Base-by-base conservation (phyloP, 1,140 invertebrate genomes). In the Papilio dardanus region DNA sequence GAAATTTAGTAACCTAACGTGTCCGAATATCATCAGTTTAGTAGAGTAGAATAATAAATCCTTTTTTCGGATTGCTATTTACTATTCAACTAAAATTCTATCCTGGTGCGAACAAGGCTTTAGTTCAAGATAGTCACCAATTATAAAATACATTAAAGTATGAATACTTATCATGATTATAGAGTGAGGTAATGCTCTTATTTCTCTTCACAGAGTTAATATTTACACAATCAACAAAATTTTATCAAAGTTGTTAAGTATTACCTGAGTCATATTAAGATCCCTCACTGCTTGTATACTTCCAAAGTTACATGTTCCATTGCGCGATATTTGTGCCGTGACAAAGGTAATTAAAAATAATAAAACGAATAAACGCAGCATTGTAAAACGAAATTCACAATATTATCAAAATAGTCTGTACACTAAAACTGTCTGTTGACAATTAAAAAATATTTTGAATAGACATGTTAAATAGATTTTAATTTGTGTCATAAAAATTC, bases 281-380 rank as follows among this genome's bases (percentile, higher is more conserved):
- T 73, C 46, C 10, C 42, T 73, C 46, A 54, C 71, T 0, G 71
- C 42, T 31, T 14, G 16, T 73, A 73, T 54, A 58, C 35, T 73
- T 35, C 28, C 30, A 33, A 71, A 71, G 46, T 71, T 71, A 54
- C 69, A 71, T 14, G 69, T 71, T 54, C 69, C 69, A 71, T 71
- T 71, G 30, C 42, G 69, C n/a, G 69, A n/a, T 54, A 71, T 31
- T 71, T 71, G 69, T n/a, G 16, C 42, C 16, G 46, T 19, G 1
- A n/a, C 12, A 31, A 46, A 46, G 10, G 71, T 33, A n/a, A 73
- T 30, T 21, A 73, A 73, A 19, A 73, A 16, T 28, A 73, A 54
- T 12, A 19, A 73, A n/a, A 21, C 28, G 19, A 73, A n/a, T 19
- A 54, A 21, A 31, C 30, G 71, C 14, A n/a, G 16, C 71, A 73